These are phyloP conservation scores for Grammomys surdaster DNA, from an alignment of 2,113 vertebrate species.

Conservation along the genomic window DNA sequence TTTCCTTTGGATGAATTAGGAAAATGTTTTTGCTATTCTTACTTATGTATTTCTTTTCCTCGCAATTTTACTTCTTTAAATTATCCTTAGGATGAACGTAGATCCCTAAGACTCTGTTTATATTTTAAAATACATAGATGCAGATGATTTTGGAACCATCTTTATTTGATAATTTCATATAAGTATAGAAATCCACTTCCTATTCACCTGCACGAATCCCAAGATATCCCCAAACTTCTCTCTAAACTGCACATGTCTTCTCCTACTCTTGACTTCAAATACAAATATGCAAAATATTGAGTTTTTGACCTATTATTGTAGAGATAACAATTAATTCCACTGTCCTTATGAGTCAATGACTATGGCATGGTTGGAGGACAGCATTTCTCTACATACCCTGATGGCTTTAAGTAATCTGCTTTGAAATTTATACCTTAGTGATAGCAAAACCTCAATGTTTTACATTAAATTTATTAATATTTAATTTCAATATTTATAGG, in stretches of 20 bases:
- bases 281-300: background rate
- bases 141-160: background rate
- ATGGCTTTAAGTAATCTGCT: no score
- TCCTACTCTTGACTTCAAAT: background rate
- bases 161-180: background rate
- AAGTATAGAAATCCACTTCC: background rate
- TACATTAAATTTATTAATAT: no score
- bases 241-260: rapidly evolving
- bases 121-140: background rate
- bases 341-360: no score
- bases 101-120: background rate
- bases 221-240: background rate
- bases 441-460: no score
- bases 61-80: background rate
- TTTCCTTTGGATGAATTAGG: no score
- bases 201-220: background rate
- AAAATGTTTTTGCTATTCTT: no score
- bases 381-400: no score
- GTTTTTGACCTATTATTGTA: background rate
- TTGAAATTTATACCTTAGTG: no score
- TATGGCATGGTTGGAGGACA: no score
- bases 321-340: no score
- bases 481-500: no score
- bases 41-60: background rate
- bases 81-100: background rate